Evolutionary conservation across 2,888 invertebrate species (phyloP).

Genomic region (Plebejus anna): DNA sequence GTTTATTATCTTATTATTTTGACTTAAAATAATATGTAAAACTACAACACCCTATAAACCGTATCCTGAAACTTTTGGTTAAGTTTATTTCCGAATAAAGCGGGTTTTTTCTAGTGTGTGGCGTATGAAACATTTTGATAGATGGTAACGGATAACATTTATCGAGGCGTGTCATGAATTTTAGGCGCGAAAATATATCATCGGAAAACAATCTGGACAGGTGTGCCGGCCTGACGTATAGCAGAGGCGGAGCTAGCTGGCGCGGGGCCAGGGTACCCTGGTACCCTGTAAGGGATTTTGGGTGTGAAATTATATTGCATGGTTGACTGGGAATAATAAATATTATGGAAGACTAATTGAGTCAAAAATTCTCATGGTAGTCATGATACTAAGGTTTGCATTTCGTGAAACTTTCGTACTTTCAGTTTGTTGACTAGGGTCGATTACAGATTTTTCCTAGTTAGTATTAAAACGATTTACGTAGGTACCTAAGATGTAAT

Average conservation of each 20-base stretch:
- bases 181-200: slow-evolving; percentile 2
- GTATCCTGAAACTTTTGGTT: no score
- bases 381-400: no score
- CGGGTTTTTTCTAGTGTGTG: background rate
- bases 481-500: no score
- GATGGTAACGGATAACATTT: slow-evolving; percentile 5
- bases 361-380: no score
- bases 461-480: no score
- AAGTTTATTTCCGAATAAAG: background rate
- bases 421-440: no score
- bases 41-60: no score
- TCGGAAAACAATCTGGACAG: slow-evolving; percentile 3
- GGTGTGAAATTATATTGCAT: background rate
- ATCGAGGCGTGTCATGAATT: background rate
- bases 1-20: no score
- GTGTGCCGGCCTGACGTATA: background rate
- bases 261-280: background rate
- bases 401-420: no score
- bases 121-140: background rate
- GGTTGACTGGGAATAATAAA: background rate
- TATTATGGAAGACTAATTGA: no score
- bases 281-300: background rate
- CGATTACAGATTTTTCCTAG: no score
- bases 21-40: no score
- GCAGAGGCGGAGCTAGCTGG: background rate